A percentile compares a stretch with the other conserved stretches of the same genome.
These are phyloP conservation scores for Tragelaphus scriptus DNA, from an alignment of 2,113 vertebrate genomes.

Conservation along the genomic window DNA sequence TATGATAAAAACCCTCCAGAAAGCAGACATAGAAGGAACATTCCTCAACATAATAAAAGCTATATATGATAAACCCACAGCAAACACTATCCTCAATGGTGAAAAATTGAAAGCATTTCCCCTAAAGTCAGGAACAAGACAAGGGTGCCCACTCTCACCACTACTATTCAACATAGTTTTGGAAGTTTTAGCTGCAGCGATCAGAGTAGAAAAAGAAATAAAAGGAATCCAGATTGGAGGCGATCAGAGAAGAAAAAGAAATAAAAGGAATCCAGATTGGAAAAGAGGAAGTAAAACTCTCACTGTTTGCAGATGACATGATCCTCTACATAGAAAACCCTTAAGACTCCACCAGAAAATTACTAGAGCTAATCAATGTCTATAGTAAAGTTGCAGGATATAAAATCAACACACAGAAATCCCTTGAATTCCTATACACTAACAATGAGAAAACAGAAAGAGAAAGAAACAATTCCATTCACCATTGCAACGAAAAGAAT, in stretches of 20 bases:
- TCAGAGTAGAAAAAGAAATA: too few species aligned
- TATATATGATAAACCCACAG: not conserved
- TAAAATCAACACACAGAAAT: not conserved
- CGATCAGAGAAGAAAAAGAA: not conserved
- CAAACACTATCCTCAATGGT: not conserved
- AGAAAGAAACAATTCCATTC: not conserved
- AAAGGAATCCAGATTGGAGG: too few species aligned
- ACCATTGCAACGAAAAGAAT: not conserved
- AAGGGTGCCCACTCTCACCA: not conserved
- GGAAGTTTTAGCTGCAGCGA: not conserved
- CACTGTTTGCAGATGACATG: not conserved
- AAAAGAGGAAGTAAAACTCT: not conserved
- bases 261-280: not conserved
- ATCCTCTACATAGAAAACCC: not conserved
- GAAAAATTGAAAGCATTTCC: not conserved
- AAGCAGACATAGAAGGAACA: not conserved
- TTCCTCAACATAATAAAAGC: not conserved
- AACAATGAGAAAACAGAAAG: not conserved
- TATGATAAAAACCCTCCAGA: not conserved
- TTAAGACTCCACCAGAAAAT: not conserved
- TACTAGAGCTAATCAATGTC: not conserved
- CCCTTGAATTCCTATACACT: not conserved
- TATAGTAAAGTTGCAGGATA: not conserved
- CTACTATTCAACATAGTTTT: not conserved
- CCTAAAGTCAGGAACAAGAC: not conserved